Evolutionary conservation across 2,888 invertebrate species (phyloP), one percentile per base, ranked within the genome.

Genomic region (Polydrusus cervinus): DNA sequence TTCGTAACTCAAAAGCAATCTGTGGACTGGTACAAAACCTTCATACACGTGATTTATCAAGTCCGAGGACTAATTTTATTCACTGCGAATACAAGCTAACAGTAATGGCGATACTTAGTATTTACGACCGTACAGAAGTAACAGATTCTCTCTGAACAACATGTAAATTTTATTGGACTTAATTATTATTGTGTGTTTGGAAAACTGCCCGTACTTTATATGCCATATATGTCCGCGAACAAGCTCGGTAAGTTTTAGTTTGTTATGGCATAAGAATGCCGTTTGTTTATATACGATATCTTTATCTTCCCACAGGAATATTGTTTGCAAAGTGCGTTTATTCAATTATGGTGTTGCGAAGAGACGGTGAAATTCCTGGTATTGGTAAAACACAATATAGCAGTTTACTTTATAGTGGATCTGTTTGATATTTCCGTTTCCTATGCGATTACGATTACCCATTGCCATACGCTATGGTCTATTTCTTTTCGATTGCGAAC

Each of bases 111-210:
- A 74, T 74, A 74, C 62, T 74, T 62, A 45, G 68, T 62, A 74
- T 74, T 74, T 74, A 74, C 57, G 74, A 74, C 62, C 68, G 64
- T 74, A 68, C 74, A 74, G 74, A 61, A 74, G 74, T 74, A 74
- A 74, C 74, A 74, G 74, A 74, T 74, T 68, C 74, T 55, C 68
- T 30, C 55, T 53, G 62, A 68, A 55, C 68, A 68, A 64, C 68
- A 74, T 74, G 74, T 68, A 74, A 74, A 74, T 74, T 74, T 68
- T 64, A 74, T 74, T 68, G 74, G 68, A 68, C 45, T 74, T 74
- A 69, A 69, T 74, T 68, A 68, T 74, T 69, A 55, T 62, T 68
- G 68, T 68, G 53, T 68, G 61, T 74, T 55, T 64, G 20, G 47
- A 49, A 51, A 40, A 53, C 62, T 34, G 57, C 25, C 18, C 40